Percentiles rank a stretch among this genome's conserved stretches.
Conservation (phyloP, 2,113 vertebrate genomes). For the Melierax canorus region DNA sequence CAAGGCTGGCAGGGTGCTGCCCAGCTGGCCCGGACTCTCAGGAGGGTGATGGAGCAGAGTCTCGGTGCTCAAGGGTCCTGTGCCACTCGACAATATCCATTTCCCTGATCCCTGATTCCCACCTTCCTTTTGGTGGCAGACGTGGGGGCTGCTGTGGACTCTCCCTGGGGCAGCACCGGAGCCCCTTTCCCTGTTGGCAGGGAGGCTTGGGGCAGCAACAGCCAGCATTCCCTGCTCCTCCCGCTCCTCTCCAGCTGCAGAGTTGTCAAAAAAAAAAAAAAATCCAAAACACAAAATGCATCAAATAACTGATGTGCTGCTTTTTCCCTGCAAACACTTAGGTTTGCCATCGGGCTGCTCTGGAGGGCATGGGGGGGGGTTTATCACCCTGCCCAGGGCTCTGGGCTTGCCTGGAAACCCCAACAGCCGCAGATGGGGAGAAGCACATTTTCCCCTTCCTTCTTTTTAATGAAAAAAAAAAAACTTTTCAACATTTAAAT, state of each 20-base stretch:
- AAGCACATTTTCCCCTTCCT: not conserved
- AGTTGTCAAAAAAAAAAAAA: not conserved
- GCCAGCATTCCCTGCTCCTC: not conserved
- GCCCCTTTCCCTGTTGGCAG: rapidly evolving
- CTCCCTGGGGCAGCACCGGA: rapidly evolving
- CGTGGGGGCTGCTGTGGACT: rapidly evolving
- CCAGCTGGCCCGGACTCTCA: not conserved
- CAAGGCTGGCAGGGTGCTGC: not conserved
- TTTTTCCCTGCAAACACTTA: not conserved
- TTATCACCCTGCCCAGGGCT: not conserved
- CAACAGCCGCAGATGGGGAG: rapidly evolving
- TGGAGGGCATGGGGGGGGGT: rapidly evolving
- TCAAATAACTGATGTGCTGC: not conserved
- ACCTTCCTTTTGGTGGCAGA: not conserved
- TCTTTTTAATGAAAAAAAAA: not conserved
- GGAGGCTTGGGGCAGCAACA: not conserved
- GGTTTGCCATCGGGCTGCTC: not conserved
- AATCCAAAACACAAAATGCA: no score
- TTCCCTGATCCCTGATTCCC: not conserved
- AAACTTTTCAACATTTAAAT: not conserved
- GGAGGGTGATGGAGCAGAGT: not conserved
- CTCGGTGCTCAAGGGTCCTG: rapidly evolving
- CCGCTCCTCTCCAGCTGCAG: not conserved
- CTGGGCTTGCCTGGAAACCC: not conserved
- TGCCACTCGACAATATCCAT: not conserved